These are phyloP conservation scores for Apocheima hispidaria DNA, from an alignment of 2,888 invertebrate genomes.

Conservation along the genomic window DNA sequence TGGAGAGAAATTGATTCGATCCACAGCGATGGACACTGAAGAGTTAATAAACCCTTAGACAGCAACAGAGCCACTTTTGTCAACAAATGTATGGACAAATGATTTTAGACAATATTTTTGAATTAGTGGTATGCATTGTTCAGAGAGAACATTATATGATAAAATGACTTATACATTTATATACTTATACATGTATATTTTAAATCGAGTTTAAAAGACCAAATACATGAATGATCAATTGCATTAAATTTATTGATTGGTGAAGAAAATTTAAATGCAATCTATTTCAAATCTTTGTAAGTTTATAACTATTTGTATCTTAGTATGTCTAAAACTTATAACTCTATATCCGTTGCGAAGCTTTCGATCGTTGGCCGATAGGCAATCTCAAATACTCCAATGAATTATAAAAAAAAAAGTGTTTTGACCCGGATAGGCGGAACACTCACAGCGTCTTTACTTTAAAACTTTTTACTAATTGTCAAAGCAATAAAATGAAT, in stretches of 20 bases:
- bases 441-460: conserved; percentile 39
- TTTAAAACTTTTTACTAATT: conserved; percentile 28
- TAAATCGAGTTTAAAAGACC: no score
- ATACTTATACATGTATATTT: no score
- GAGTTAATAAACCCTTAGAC: conserved; percentile 42
- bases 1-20: conserved; percentile 72
- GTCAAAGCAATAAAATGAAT: conserved; percentile 25
- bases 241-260: no score
- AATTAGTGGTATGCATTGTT: no score
- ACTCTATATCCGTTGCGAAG: conserved; percentile 60
- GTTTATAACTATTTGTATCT: background rate
- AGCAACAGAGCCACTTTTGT: conserved; percentile 25
- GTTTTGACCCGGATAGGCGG: conserved; percentile 58
- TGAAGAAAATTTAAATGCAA: background rate
- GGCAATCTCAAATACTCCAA: conserved; percentile 69
- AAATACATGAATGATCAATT: no score
- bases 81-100: no score
- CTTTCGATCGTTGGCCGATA: conserved; percentile 64
- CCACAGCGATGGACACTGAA: conserved; percentile 53
- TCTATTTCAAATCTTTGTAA: background rate
- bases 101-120: no score
- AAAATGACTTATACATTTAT: no score
- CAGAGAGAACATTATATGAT: no score
- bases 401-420: conserved; percentile 62
- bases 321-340: conserved; percentile 44